phyloP scores from a whole-genome alignment of 2,888 invertebrate genomes.

The Xestia c-nigrum region DNA sequence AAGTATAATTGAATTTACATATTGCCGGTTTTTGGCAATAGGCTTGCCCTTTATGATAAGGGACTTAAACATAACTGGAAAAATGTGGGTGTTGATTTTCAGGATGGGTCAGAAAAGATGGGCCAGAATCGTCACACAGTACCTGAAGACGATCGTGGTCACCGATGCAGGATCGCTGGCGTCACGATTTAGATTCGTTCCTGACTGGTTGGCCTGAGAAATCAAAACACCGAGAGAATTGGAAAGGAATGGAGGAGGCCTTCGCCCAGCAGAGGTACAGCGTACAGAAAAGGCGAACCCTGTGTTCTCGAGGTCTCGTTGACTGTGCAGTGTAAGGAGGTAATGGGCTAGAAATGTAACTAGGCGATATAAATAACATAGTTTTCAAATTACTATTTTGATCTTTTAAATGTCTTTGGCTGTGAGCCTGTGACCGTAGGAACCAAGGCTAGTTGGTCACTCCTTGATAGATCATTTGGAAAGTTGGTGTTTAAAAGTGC shows the following conservation, averaged over 20 bases:
- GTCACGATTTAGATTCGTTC: too few species aligned
- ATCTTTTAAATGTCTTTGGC: neutral
- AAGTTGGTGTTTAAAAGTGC: too few species aligned
- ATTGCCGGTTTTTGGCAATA: neutral
- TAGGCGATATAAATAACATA: neutral
- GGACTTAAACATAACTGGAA: too few species aligned
- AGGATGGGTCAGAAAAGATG: too few species aligned
- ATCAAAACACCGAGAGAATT: too few species aligned
- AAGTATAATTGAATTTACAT: slow-evolving; percentile 39
- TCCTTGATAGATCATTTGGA: neutral
- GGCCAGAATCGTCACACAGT: too few species aligned
- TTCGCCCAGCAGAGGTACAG: too few species aligned
- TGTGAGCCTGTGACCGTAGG: neutral
- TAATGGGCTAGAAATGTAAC: neutral
- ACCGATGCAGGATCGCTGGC: too few species aligned
- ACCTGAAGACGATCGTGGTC: too few species aligned
- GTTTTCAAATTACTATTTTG: neutral
- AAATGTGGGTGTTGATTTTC: too few species aligned
- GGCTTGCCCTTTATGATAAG: neutral
- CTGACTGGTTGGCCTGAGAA: too few species aligned
- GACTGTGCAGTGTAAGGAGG: slow-evolving; percentile 6
- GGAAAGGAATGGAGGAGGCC: too few species aligned
- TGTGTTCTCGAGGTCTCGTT: slow-evolving; percentile 18
- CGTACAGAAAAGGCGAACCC: neutral
- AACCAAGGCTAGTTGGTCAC: neutral